Evolutionary conservation across 2,113 vertebrate genomes (phyloP).

Genomic region (Cyanistes caeruleus): DNA sequence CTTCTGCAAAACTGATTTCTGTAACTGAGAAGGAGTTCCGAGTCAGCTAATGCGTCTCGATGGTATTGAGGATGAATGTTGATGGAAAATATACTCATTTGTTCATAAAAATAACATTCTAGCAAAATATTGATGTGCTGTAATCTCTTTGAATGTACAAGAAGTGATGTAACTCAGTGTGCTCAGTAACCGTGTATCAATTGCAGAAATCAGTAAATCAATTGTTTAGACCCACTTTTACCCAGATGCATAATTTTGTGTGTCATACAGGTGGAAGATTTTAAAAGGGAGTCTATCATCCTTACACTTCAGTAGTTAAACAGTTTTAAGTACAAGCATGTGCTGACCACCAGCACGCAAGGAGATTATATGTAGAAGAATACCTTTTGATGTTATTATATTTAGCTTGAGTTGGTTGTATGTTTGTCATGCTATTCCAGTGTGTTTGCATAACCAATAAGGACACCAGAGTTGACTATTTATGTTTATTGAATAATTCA

Average conservation of each 20-base stretch:
- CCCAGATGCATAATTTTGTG: background rate
- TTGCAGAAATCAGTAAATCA: background rate
- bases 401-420: background rate
- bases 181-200: background rate
- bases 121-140: background rate
- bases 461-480: background rate
- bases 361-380: background rate
- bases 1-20: background rate
- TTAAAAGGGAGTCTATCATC: background rate
- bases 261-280: background rate
- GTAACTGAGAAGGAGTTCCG: background rate
- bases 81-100: background rate
- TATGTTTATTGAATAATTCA: slow-evolving; percentile 50
- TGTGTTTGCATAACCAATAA: slow-evolving; percentile 6
- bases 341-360: background rate
- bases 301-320: background rate
- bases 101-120: background rate
- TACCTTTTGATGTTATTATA: background rate
- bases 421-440: background rate
- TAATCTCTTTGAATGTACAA: background rate
- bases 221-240: background rate
- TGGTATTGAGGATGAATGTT: background rate
- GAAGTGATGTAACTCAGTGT: background rate
- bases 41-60: background rate
- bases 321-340: background rate